These are phyloP conservation scores for Ceyx melanurus DNA, from an alignment of 2,113 vertebrate genomes.

Conservation along the genomic window DNA sequence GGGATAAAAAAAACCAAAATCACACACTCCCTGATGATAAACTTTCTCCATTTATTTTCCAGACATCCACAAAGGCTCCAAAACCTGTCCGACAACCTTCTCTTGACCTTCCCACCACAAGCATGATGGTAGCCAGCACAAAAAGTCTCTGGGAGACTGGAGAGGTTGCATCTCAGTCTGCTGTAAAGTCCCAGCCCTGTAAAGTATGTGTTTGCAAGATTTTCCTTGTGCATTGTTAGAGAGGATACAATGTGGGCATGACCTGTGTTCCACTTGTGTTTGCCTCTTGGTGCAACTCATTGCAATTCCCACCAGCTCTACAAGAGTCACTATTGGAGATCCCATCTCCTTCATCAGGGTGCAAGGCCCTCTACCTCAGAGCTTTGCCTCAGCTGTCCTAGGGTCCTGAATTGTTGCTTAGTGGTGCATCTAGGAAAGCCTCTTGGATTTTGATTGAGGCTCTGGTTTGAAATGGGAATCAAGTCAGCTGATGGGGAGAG, in stretches of 20 bases:
- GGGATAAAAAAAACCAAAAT: too few species aligned
- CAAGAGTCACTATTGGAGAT: not conserved
- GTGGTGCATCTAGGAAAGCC: not conserved
- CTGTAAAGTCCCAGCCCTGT: conserved; percentile 56
- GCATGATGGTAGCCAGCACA: conserved; percentile 83
- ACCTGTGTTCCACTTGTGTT: rapidly evolving
- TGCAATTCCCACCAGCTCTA: not conserved
- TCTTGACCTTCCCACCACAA: conserved; percentile 79
- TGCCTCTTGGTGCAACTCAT: rapidly evolving
- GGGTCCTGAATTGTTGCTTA: rapidly evolving
- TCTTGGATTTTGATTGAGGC: not conserved
- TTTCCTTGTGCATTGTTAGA: rapidly evolving
- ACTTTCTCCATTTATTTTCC: not conserved
- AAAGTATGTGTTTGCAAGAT: conserved; percentile 74
- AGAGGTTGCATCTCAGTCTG: conserved; percentile 79
- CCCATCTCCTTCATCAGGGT: not conserved
- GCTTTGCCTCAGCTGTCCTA: not conserved
- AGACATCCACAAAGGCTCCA: conserved; percentile 79
- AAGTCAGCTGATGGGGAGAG: not conserved
- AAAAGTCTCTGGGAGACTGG: conserved; percentile 90
- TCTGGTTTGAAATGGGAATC: not conserved
- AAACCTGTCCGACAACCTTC: conserved; percentile 74
- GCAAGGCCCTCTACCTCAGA: not conserved
- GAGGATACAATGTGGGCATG: not conserved
- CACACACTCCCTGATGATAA: rapidly evolving